Conservation (phyloP, 2,888 invertebrate genomes). For the Miltochrista miniata region DNA sequence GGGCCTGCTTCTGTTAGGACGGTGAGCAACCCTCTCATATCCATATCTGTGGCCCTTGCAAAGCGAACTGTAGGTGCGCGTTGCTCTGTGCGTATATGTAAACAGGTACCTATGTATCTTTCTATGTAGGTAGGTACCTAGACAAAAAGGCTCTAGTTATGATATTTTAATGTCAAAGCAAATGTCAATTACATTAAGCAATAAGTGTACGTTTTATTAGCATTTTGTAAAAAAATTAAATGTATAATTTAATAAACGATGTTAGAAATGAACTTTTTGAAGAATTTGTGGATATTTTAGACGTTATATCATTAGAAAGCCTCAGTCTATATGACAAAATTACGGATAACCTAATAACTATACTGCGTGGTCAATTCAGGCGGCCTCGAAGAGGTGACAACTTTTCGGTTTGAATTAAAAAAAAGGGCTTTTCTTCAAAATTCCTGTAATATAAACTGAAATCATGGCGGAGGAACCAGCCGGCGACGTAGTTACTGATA, state of each 20-base stretch:
- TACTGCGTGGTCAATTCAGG: slow-evolving; percentile 55
- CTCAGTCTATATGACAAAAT: slow-evolving; percentile 65
- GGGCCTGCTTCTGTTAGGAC: too few relatives aligned
- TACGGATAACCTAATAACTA: slow-evolving; percentile 61
- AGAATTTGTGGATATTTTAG: slow-evolving; percentile 61
- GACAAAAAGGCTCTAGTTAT: too few relatives aligned
- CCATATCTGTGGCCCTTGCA: too few relatives aligned
- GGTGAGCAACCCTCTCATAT: too few relatives aligned
- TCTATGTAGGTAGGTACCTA: too few relatives aligned
- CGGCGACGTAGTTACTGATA: slow-evolving; percentile 21
- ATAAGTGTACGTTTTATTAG: too few relatives aligned
- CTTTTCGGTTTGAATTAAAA: slow-evolving; percentile 55
- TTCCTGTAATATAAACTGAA: slow-evolving; percentile 16
- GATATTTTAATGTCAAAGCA: too few relatives aligned
- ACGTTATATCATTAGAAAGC: slow-evolving; percentile 58
- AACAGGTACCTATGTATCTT: too few relatives aligned
- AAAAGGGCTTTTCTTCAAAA: slow-evolving; percentile 21
- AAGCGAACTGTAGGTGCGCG: too few relatives aligned
- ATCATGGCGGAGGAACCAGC: slow-evolving; percentile 6
- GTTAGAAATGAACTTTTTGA: slow-evolving; percentile 39
- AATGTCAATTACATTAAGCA: too few relatives aligned
- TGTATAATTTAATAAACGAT: slow-evolving; percentile 54
- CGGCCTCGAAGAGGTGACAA: slow-evolving; percentile 62
- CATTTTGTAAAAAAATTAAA: too few relatives aligned
- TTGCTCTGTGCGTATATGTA: too few relatives aligned